Conservation (phyloP, 2,888 invertebrate species). For the Drosophila macrothrix region DNA sequence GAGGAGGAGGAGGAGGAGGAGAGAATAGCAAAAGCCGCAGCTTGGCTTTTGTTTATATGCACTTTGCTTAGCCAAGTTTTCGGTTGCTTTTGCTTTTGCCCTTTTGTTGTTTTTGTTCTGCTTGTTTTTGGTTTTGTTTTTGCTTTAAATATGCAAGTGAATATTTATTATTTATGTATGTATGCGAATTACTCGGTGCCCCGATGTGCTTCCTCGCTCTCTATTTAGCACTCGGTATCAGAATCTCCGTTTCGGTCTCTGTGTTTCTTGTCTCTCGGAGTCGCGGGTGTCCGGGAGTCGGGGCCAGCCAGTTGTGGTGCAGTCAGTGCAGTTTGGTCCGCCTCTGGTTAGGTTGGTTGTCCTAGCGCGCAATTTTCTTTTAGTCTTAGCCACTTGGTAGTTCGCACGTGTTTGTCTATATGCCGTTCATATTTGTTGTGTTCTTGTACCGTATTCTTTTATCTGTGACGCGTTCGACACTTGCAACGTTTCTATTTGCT, state of each 20-base stretch:
- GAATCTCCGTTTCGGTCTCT: conserved; percentile 39
- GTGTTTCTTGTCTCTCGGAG: conserved; percentile 31
- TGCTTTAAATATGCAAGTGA: conserved; percentile 37
- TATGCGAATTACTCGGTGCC: conserved; percentile 49
- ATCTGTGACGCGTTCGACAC: conserved; percentile 31
- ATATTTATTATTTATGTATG: conserved; percentile 55
- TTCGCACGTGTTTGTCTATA: conserved; percentile 47
- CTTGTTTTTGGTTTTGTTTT: conserved; percentile 12
- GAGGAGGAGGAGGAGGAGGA: neutral
- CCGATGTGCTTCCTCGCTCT: conserved; percentile 41
- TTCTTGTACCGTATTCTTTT: conserved; percentile 21
- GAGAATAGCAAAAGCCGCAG: conserved; percentile 28
- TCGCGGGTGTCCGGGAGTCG: conserved; percentile 50
- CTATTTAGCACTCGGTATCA: conserved; percentile 31
- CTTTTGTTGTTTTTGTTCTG: conserved; percentile 31
- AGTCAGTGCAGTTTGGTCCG: conserved; percentile 72
- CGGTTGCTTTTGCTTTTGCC: conserved; percentile 33
- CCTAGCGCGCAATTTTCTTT: conserved; percentile 57
- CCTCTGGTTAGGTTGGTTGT: conserved; percentile 70
- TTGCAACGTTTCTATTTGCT: conserved; percentile 11
- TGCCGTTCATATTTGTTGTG: conserved; percentile 16
- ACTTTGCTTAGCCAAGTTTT: conserved; percentile 64
- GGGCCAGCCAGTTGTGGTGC: conserved; percentile 34
- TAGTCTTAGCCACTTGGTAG: conserved; percentile 29
- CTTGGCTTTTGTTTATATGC: conserved; percentile 50